Conservation (phyloP, 2,113 vertebrate genomes). For the Turnix velox region DNA sequence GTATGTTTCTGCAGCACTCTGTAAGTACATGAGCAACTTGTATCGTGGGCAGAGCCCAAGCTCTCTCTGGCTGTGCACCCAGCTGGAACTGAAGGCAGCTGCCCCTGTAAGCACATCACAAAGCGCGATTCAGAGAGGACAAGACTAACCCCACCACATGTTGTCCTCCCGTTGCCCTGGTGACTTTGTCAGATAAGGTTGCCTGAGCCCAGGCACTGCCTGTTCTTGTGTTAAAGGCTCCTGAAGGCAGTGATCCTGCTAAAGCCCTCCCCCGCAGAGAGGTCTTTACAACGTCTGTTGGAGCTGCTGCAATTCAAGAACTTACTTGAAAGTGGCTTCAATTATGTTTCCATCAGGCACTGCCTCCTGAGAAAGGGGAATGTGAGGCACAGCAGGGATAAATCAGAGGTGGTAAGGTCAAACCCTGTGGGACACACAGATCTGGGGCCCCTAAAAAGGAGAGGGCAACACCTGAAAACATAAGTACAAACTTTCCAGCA, state of each 20-base stretch:
- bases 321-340: not conserved
- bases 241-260: not conserved
- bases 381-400: not conserved
- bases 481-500: not conserved
- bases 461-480: not conserved
- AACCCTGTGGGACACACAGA: not conserved
- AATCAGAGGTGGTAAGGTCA: not conserved
- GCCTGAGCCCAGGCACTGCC: not conserved
- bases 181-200: not conserved
- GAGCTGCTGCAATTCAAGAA: not conserved
- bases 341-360: not conserved
- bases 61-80: not conserved
- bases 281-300: not conserved
- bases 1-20: not conserved
- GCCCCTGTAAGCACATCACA: not conserved
- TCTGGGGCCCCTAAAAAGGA: not conserved
- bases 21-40: accelerated
- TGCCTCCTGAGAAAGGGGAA: not conserved
- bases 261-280: accelerated
- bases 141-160: not conserved
- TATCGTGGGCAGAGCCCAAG: not conserved
- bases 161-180: not conserved
- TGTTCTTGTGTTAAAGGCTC: not conserved
- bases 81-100: not conserved
- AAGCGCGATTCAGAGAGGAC: not conserved